Evolutionary conservation across 2,888 invertebrate species (phyloP).

Genomic region (Acronicta leporina): DNA sequence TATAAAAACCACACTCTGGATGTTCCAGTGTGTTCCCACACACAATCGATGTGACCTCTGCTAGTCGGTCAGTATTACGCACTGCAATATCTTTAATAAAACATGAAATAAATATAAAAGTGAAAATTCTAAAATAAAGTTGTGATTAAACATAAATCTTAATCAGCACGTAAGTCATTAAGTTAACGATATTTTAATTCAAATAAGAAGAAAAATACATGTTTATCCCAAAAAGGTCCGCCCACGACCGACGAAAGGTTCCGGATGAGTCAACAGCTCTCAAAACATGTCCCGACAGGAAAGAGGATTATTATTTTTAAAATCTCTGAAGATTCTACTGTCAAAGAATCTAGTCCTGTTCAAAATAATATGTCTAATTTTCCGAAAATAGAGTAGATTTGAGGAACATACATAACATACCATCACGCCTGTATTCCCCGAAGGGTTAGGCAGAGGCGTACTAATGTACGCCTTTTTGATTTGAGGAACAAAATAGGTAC

Average conservation of each 20-base stretch:
- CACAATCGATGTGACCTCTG: too few relatives aligned
- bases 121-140: too few relatives aligned
- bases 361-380: slow-evolving; percentile 5
- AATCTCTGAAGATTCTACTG: slow-evolving; percentile 9
- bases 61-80: too few relatives aligned
- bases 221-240: slow-evolving; percentile 44
- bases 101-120: background rate
- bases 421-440: too few relatives aligned
- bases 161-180: slow-evolving; percentile 24
- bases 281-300: slow-evolving; percentile 64
- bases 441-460: too few relatives aligned
- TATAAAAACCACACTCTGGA: background rate
- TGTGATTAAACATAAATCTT: background rate
- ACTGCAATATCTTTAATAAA: background rate
- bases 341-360: slow-evolving; percentile 12
- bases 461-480: too few relatives aligned
- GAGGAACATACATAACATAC: too few relatives aligned
- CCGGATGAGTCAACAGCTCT: slow-evolving; percentile 61
- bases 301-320: slow-evolving; percentile 51
- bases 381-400: background rate
- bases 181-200: slow-evolving; percentile 32
- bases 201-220: slow-evolving; percentile 23
- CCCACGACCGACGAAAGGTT: slow-evolving; percentile 53
- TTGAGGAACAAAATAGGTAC: too few relatives aligned
- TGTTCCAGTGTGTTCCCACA: too few relatives aligned